Evolutionary conservation across 2,888 invertebrate species (phyloP).

Genomic region (Apodemia zela): DNA sequence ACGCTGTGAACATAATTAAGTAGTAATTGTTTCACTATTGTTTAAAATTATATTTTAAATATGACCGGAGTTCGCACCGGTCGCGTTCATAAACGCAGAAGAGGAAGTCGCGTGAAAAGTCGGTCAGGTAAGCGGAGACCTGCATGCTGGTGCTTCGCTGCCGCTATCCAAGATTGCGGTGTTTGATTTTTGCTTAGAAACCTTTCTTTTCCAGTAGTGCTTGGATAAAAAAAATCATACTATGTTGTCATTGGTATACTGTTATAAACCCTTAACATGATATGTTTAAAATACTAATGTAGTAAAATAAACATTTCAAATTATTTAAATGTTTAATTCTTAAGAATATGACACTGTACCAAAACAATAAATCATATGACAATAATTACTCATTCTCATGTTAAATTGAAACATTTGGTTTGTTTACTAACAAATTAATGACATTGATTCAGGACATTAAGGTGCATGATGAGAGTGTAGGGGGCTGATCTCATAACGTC

Average conservation of each 20-base stretch:
- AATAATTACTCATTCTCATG: conserved; percentile 11
- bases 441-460: conserved; percentile 71
- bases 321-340: background rate
- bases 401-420: conserved; percentile 27
- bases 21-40: conserved; percentile 23
- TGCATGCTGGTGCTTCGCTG: conserved; percentile 54
- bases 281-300: background rate
- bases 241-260: conserved; percentile 26
- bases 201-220: conserved; percentile 43
- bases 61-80: conserved; percentile 69
- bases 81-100: conserved; percentile 64
- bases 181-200: conserved; percentile 55
- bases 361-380: conserved; percentile 1
- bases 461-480: conserved; percentile 68
- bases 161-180: conserved; percentile 41
- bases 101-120: conserved; percentile 57
- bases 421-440: conserved; percentile 65
- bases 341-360: conserved; percentile 1
- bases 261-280: background rate
- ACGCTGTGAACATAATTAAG: conserved; percentile 31
- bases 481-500: conserved; percentile 54
- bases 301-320: background rate
- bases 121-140: conserved; percentile 63
- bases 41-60: conserved; percentile 31
- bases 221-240: conserved; percentile 32